phyloP scores from a whole-genome alignment of 2,113 vertebrate genomes.

The Trematocara macrostoma region DNA sequence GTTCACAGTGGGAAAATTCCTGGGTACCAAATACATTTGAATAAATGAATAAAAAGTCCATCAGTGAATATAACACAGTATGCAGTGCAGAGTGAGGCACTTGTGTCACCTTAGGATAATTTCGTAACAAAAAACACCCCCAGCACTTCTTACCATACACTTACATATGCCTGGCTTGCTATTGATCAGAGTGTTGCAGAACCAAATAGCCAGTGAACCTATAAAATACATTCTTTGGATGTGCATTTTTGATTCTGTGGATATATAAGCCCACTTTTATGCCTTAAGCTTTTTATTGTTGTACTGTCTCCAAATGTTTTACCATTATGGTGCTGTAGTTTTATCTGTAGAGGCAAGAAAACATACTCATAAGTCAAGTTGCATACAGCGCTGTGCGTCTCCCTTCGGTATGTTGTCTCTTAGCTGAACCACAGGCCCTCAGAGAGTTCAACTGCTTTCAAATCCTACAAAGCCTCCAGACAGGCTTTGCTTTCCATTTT shows the following conservation, averaged over 20 bases:
- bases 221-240: background rate
- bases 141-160: background rate
- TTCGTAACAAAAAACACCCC: fast-evolving
- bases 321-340: background rate
- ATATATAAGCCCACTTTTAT: background rate
- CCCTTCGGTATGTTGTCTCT: conserved; percentile 4
- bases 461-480: conserved; percentile 57
- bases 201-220: background rate
- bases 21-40: background rate
- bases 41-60: background rate
- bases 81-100: background rate
- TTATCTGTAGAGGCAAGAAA: background rate
- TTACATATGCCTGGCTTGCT: background rate
- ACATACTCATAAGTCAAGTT: background rate
- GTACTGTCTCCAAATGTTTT: background rate
- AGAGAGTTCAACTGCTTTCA: conserved; percentile 54
- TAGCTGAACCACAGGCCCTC: conserved; percentile 28
- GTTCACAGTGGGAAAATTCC: background rate
- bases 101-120: background rate
- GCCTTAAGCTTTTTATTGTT: background rate
- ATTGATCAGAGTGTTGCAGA: background rate
- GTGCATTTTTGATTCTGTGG: background rate
- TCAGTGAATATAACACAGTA: background rate
- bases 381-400: background rate
- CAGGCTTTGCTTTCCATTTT: conserved; percentile 46